Evolutionary conservation across 2,113 vertebrate genomes (phyloP).

Genomic region (Phalacrocorax pelagicus): DNA sequence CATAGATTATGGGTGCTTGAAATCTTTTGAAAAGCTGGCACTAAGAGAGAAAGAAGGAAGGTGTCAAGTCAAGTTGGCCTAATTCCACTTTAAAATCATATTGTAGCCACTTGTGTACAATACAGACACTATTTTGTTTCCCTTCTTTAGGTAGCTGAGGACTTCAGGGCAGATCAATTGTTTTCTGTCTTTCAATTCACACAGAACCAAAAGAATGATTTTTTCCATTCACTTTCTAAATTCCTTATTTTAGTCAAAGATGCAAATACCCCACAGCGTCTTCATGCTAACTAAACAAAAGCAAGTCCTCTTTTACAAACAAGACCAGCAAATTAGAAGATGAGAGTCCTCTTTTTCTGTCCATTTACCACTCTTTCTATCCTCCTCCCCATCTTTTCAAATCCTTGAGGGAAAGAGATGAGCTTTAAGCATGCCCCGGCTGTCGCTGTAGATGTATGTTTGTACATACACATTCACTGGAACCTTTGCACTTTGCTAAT

Average conservation of each 20-base stretch:
- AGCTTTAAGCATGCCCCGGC: constrained; percentile 29
- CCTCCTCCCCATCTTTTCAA: constrained; percentile 9
- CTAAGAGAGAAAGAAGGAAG: background rate
- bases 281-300: background rate
- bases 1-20: background rate
- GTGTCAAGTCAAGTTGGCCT: background rate
- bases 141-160: background rate
- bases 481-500: constrained; percentile 51
- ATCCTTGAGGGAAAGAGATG: constrained; percentile 47
- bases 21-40: background rate
- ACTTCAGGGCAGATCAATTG: background rate
- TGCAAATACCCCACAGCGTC: background rate
- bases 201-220: background rate
- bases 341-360: background rate
- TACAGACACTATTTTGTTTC: background rate
- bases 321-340: constrained; percentile 20
- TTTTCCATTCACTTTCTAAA: background rate
- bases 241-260: background rate
- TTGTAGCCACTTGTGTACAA: background rate
- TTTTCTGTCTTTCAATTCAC: background rate
- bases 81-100: background rate
- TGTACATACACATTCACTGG: constrained; percentile 31
- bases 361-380: background rate
- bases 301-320: background rate
- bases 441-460: constrained; percentile 15